Conservation (phyloP, 2,888 invertebrate genomes). For the Rhagonycha fulva region DNA sequence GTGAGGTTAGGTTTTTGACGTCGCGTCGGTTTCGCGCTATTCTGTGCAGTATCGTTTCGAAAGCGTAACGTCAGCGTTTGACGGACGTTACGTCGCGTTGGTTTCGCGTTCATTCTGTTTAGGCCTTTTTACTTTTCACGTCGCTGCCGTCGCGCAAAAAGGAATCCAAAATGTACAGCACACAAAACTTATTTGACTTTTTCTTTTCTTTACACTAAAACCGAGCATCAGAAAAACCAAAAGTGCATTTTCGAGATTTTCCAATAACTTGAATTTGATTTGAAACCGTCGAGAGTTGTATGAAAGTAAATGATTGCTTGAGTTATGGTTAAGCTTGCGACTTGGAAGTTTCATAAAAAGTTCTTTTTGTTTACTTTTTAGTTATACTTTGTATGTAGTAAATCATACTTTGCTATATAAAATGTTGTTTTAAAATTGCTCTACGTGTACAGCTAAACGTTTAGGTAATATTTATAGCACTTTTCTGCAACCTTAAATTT, state of each 20-base stretch:
- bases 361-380: conserved; percentile 27
- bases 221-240: background rate
- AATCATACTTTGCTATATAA: conserved; percentile 37
- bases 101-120: no score
- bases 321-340: background rate
- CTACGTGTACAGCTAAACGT: conserved; percentile 36
- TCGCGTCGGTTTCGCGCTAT: no score
- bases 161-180: background rate
- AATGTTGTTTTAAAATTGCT: conserved; percentile 41
- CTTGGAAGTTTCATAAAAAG: background rate
- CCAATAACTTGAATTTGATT: background rate
- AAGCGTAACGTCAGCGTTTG: no score
- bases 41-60: no score
- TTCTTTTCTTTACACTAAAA: background rate
- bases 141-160: background rate
- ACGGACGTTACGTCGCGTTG: no score
- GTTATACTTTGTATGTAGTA: conserved; percentile 33
- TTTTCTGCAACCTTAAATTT: conserved; percentile 25
- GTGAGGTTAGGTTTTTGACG: no score
- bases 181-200: background rate
- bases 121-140: background rate
- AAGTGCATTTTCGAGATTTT: background rate
- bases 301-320: background rate
- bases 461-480: conserved; percentile 39
- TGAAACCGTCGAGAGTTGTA: background rate